phyloP scores from a whole-genome alignment of 2,113 vertebrate genomes.

The Hippolais icterina region DNA sequence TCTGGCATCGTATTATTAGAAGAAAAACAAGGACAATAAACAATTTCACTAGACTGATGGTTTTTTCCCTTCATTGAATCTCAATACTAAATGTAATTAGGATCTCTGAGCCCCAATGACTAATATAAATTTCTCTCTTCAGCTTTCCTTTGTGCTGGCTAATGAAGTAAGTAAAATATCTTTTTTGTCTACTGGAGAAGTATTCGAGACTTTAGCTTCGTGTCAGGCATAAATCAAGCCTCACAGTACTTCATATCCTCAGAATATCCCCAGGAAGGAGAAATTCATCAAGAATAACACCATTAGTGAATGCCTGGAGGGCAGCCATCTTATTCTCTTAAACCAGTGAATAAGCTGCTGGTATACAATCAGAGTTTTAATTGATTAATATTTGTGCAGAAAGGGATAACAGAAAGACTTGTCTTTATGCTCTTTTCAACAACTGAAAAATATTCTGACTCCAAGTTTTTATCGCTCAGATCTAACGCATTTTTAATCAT shows the following conservation, averaged over 20 bases:
- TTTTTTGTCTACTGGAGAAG: conserved; percentile 47
- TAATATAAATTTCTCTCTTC: conserved; percentile 42
- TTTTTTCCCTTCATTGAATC: conserved; percentile 26
- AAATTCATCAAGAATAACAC: conserved; percentile 81
- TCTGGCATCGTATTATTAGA: conserved; percentile 5
- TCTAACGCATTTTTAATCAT: conserved; percentile 44
- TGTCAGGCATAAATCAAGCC: conserved; percentile 82
- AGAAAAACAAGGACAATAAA: conserved; percentile 29
- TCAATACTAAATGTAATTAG: conserved; percentile 45
- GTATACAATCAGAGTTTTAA: conserved; percentile 67
- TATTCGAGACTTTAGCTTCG: conserved; percentile 67
- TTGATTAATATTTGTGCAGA: conserved; percentile 49
- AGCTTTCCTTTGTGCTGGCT: conserved; percentile 26
- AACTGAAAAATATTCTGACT: conserved; percentile 38
- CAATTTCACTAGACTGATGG: background rate
- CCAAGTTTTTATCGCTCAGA: conserved; percentile 46
- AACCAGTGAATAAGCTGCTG: conserved; percentile 71
- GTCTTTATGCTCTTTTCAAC: conserved; percentile 75
- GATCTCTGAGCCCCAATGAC: conserved; percentile 16
- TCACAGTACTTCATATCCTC: conserved; percentile 71
- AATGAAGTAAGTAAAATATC: conserved; percentile 66
- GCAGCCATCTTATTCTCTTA: conserved; percentile 76
- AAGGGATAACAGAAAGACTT: conserved; percentile 40
- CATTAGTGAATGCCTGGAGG: conserved; percentile 78
- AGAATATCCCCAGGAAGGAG: conserved; percentile 76